Base-by-base conservation (phyloP, 1,140 invertebrate genomes). In the Uloborus diversus region DNA sequence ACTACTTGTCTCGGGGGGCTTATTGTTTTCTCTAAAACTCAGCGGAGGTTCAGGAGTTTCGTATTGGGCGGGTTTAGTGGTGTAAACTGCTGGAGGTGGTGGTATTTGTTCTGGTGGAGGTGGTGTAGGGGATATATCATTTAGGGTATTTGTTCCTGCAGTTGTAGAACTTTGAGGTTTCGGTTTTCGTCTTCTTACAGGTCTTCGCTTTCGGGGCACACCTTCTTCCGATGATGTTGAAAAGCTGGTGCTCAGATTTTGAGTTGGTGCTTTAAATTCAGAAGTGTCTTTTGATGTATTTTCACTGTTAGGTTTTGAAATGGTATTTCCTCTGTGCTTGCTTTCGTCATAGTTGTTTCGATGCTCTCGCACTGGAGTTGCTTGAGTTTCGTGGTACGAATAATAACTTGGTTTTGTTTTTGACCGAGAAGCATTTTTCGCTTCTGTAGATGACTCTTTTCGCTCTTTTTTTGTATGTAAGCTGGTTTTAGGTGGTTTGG, bases 41-140 rank as follows among this genome's bases (percentile, higher is more conserved):
- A 32, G 76, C 27, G 57, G 27, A 5, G 37, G 47, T 32, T 47
- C 59, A 1, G 28, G 23, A 17, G n/a, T 28, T 47, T 59, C 76
- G 13, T 25, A 25, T 17, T 68, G 23, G 7, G 51, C 32, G 35
- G 76, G 76, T 23, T 56, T 28, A 9, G 27, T 47, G 9, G 76
- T 79, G 11, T 47, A 79, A 17, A 47, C 53, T 25, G 76, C 32
- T 20, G 65, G 64, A 20, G 76, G 76, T 5, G 76, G 27, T 25
- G 76, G 76, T 27, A 79, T 68, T 61, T 79, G 76, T 49, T 79
- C 64, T 20, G 76, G 76, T 25, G 76, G 76, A 35, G 27, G 33
- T 23, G 76, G 76, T 49, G 76, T 79, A 42, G 76, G 76, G 2
- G 76, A 79, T 32, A 79, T 62, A 28, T 68, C 35, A 13, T 47